phyloP scores from a whole-genome alignment of 2,888 invertebrate genomes.

The Deroplatys truncata region DNA sequence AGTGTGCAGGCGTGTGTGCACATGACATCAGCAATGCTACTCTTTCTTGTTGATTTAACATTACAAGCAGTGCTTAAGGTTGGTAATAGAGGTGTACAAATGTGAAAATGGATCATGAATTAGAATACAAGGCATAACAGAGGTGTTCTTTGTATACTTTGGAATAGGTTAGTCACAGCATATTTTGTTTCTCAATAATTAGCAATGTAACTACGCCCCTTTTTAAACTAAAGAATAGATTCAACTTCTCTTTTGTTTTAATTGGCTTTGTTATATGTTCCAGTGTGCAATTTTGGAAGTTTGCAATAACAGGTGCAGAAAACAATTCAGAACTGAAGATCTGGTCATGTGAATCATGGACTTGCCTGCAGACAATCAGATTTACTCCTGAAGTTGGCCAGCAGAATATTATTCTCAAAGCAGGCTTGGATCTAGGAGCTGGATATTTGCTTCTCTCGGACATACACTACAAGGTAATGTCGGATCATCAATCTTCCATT shows the following conservation, averaged over 20 bases:
- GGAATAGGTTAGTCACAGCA: too few species aligned
- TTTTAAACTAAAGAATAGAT: conserved; percentile 6
- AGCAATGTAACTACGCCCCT: background rate
- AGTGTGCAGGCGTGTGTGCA: too few species aligned
- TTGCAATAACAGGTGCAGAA: conserved; percentile 85
- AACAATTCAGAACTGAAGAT: conserved; percentile 86
- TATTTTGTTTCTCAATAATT: too few species aligned
- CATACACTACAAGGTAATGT: conserved; percentile 65
- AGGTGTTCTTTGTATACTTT: too few species aligned
- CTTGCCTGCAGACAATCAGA: conserved; percentile 81
- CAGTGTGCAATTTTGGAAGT: conserved; percentile 88
- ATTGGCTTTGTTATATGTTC: conserved; percentile 32
- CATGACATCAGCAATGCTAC: too few species aligned
- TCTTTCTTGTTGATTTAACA: too few species aligned
- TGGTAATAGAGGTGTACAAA: too few species aligned
- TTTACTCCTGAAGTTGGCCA: conserved; percentile 51
- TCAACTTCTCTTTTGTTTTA: background rate
- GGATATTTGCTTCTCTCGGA: conserved; percentile 85
- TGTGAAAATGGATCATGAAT: too few species aligned
- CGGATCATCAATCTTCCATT: too few species aligned
- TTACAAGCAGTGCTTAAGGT: too few species aligned
- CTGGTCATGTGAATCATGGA: conserved; percentile 95
- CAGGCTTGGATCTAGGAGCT: conserved; percentile 65
- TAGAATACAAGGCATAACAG: too few species aligned
- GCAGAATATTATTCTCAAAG: conserved; percentile 56